Base-by-base conservation (phyloP, 2,888 invertebrate species). In the Glyphotaelius pellucidus region DNA sequence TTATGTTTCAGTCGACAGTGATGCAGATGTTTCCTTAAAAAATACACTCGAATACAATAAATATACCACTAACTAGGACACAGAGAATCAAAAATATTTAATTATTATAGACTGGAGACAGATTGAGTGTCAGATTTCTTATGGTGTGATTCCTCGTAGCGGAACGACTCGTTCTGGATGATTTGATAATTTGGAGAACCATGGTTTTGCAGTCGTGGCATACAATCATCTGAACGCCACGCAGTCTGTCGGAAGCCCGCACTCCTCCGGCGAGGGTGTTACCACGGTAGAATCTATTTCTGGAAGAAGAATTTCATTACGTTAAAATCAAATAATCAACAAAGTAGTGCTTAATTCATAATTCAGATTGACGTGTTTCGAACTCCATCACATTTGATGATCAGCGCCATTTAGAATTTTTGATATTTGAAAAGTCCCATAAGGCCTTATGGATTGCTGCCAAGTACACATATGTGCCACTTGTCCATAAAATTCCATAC, bases 171-270 rank as follows among this genome's bases (percentile, higher is more conserved):
- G 97, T 98, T 95, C 97, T 97, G 93, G 98, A 98, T 35, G 98
- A 98, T 95, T 98, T 98, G 95, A 99, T 99, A 95, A 99, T 99
- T 96, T 99, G 98, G 94, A 98, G 97, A 92, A 99, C 98, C 98
- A 99, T 98, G 93, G 98, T 98, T 95, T 98, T 98, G 96, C 99
- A 99, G 96, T 99, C 99, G 95, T 98, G 98, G 95, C 99, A 99
- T 88, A 99, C 98, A 93, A 98, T 97, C 97, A 99, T 98, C 94
- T 98, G 97, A 92, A 98, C 97, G 94, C 97, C 97, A 92, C 97
- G 97, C 88, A 97, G 95, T 32, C 97, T 96, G 94, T 98, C 98
- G 92, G 96, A 96, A 85, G 96, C 95, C 90, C 96, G 96, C 91
- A 96, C 96, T 90, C 95, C 95, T 87, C 95, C 95, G 93, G 96